Evolutionary conservation across 2,113 vertebrate genomes (phyloP), one percentile per base, ranked within the genome.

Genomic region (Chrysochloris asiatica): DNA sequence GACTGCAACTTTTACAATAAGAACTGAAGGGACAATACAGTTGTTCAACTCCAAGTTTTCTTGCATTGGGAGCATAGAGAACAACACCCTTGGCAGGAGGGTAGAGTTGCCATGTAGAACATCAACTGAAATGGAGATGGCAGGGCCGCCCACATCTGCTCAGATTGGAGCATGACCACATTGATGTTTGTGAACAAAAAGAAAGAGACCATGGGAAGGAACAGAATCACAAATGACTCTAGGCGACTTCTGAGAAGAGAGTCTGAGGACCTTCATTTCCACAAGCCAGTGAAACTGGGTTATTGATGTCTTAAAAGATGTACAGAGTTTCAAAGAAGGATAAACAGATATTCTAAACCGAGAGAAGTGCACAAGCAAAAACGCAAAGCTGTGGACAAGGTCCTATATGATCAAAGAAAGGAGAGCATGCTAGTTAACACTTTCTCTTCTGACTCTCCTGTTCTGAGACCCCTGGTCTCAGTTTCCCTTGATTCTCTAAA

Each of bases 371-470:
- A 54, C 38, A 45, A 86, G 22, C 22, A 22, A 80, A 88, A n/a
- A 79, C 72, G 73, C 63, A 86, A 36, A 56, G 13, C 43, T 54
- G 4, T 52, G 30, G 86, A 16, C 2, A 1, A 65, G 3, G 16
- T 67, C n/a, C 63, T 54, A 7, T 17, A 10, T 84, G 82, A 80
- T 13, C 17, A 69, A 30, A 80, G 73, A 90, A 73, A 89, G n/a
- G 19, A 81, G 24, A 83, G 75, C 54, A 61, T 67, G 59, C 30
- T 78, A 33, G 43, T 73, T 75, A 69, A 79, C 28, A 19, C 54
- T 78, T 89, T n/a, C n/a, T n/a, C n/a, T n/a, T n/a, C n/a, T n/a
- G 56, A 75, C 71, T 83, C 88, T 86, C 65, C 83, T 43, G 26
- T 12, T 21, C n/a, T n/a, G n/a, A n/a, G n/a, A n/a, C n/a, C n/a